Percentiles rank a stretch among this genome's conserved stretches.
These are phyloP conservation scores for Hyalella azteca DNA, from an alignment of 2,888 invertebrate species.

Conservation along the genomic window DNA sequence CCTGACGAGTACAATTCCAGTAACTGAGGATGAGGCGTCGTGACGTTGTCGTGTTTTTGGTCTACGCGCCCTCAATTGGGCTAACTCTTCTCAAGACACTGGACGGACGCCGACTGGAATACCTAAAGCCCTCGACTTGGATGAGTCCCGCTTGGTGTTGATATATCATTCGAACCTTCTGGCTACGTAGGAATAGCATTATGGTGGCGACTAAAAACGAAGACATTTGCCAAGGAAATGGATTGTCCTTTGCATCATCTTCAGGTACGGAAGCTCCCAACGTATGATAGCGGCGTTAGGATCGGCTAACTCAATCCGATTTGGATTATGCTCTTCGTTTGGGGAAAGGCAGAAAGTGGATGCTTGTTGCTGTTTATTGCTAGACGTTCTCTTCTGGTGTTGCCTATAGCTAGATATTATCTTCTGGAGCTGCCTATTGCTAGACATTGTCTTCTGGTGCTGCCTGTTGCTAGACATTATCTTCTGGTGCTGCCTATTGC, in stretches of 20 bases:
- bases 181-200: not conserved
- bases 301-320: constrained; percentile 17
- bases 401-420: no score
- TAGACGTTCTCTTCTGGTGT: not conserved
- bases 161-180: not conserved
- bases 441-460: no score
- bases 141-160: not conserved
- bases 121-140: not conserved
- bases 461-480: no score
- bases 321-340: constrained; percentile 20
- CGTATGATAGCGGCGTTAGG: constrained; percentile 21
- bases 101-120: constrained; percentile 14
- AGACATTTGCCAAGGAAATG: not conserved
- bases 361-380: not conserved
- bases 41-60: not conserved
- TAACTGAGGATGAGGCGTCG: not conserved
- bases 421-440: no score
- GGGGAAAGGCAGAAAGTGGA: not conserved
- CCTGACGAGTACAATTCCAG: not conserved
- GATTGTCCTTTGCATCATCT: not conserved
- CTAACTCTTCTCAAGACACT: constrained; percentile 37
- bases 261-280: constrained; percentile 20
- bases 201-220: not conserved
- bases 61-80: constrained; percentile 11
- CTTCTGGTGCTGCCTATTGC: no score